These are phyloP conservation scores for Drosophila meridiana DNA, from an alignment of 2,888 invertebrate species.

Conservation along the genomic window DNA sequence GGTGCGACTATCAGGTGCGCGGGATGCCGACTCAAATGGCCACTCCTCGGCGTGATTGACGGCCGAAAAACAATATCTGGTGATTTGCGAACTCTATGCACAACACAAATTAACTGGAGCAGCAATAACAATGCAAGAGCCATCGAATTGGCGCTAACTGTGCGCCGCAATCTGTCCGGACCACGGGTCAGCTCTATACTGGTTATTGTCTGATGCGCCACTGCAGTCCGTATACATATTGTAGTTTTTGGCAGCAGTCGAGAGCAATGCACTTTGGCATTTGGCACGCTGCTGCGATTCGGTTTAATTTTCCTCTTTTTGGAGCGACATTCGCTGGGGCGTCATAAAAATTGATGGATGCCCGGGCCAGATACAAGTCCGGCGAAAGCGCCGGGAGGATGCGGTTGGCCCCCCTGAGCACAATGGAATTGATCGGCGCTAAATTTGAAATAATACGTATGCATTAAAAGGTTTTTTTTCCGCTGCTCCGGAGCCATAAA, in stretches of 20 bases:
- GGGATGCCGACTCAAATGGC: no score
- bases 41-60: constrained; percentile 11
- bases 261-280: constrained; percentile 46
- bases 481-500: constrained; percentile 44
- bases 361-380: not conserved
- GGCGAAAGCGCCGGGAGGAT: constrained; percentile 25
- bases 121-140: constrained; percentile 71
- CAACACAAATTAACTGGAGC: constrained; percentile 72
- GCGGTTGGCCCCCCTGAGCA: constrained; percentile 30
- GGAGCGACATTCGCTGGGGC: constrained; percentile 62
- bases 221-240: constrained; percentile 45
- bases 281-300: constrained; percentile 27
- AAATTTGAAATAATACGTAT: constrained; percentile 63
- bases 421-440: constrained; percentile 64
- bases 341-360: constrained; percentile 77
- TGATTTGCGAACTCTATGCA: constrained; percentile 43
- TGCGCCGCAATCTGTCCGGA: constrained; percentile 55
- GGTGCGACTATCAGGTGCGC: not conserved
- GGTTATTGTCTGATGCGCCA: constrained; percentile 34
- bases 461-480: constrained; percentile 31
- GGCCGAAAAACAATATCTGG: constrained; percentile 31
- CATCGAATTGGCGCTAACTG: constrained; percentile 74
- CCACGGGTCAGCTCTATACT: constrained; percentile 28
- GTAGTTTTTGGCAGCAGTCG: constrained; percentile 42
- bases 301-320: constrained; percentile 26